Evolutionary conservation across 2,113 vertebrate genomes (phyloP).

Genomic region (Oncorhynchus tshawytscha): DNA sequence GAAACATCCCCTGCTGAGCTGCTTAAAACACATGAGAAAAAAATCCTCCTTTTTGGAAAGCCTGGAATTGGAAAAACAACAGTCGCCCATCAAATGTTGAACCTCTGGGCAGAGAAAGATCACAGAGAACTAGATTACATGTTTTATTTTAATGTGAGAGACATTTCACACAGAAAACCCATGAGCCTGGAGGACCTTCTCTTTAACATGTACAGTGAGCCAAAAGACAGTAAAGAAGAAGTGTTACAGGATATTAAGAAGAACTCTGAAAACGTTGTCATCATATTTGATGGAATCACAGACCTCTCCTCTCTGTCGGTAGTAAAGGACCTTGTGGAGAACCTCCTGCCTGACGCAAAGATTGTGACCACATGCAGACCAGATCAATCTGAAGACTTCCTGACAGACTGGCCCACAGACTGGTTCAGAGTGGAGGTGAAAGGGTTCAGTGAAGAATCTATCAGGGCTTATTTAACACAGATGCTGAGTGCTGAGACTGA

Average conservation of each 20-base stretch:
- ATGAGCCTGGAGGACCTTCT: constrained; percentile 26
- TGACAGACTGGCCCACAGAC: constrained; percentile 5
- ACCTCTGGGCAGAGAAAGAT: constrained; percentile 25
- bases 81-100: constrained; percentile 23
- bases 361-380: constrained; percentile 39
- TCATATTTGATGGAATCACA: constrained; percentile 38
- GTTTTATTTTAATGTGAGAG: constrained; percentile 43
- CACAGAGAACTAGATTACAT: constrained; percentile 17
- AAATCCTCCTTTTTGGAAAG: constrained; percentile 40
- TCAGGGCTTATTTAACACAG: constrained; percentile 10
- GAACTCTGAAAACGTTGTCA: constrained; percentile 32
- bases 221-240: constrained; percentile 14
- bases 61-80: constrained; percentile 49
- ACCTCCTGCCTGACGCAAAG: constrained; percentile 37
- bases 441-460: constrained; percentile 34
- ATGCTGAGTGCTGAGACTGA: constrained; percentile 15
- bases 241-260: constrained; percentile 30
- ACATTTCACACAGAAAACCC: neutral
- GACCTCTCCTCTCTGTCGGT: neutral
- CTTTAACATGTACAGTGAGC: constrained; percentile 20
- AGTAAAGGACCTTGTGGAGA: constrained; percentile 16
- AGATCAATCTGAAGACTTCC: constrained; percentile 14
- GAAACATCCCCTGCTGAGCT: constrained; percentile 17
- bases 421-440: constrained; percentile 27
- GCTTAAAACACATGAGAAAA: neutral